A percentile compares a stretch with the other conserved stretches of the same genome.
These are phyloP conservation scores for Chloebia gouldiae DNA, from an alignment of 2,113 vertebrate genomes.

Conservation along the genomic window DNA sequence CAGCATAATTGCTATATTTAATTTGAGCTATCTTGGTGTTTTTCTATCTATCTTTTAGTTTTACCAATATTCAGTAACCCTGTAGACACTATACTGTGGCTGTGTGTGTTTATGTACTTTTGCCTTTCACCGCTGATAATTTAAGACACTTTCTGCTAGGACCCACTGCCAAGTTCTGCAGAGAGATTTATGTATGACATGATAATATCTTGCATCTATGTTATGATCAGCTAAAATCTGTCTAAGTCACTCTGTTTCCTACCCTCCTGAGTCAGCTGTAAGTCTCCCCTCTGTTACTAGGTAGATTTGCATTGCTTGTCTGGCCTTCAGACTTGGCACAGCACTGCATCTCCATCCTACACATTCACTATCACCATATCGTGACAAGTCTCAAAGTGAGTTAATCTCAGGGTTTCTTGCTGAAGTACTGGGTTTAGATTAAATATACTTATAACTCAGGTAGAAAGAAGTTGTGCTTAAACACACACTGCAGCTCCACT, in stretches of 20 bases:
- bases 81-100: accelerated
- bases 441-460: background rate
- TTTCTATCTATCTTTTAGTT: background rate
- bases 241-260: background rate
- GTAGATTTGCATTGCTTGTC: background rate
- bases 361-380: background rate
- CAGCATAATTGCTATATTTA: background rate
- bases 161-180: background rate
- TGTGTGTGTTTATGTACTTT: background rate
- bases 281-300: background rate
- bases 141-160: background rate
- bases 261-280: background rate
- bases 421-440: background rate
- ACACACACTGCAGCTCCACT: background rate
- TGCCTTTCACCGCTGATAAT: background rate
- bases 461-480: background rate
- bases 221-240: background rate
- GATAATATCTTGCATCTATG: background rate
- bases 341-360: too few relatives aligned
- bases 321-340: background rate
- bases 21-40: background rate
- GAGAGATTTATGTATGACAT: background rate
- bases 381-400: background rate
- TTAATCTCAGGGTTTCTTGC: background rate
- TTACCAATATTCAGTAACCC: background rate